phyloP scores from a whole-genome alignment of 2,113 vertebrate genomes.

The Bostrychus sinensis region DNA sequence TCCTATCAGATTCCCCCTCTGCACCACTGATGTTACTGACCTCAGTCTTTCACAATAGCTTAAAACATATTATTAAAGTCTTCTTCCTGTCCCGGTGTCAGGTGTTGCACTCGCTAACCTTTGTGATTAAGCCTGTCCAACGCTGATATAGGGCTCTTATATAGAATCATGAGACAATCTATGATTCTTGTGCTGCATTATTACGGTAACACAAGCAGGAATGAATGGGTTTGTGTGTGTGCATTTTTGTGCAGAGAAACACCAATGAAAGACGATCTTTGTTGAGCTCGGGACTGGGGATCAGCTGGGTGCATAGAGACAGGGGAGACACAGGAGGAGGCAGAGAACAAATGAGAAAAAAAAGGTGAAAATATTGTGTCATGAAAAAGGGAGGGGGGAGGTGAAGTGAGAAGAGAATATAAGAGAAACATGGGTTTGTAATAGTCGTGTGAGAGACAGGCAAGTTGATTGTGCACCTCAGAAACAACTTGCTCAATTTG shows the following conservation, averaged over 20 bases:
- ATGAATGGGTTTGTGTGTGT: constrained; percentile 9
- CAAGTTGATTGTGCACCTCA: too few species aligned
- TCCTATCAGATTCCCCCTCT: constrained; percentile 28
- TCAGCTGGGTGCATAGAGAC: constrained; percentile 62
- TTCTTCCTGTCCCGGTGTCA: constrained; percentile 39
- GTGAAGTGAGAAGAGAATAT: neutral
- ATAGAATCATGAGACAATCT: constrained; percentile 63
- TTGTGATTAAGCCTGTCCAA: constrained; percentile 47
- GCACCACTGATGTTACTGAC: constrained; percentile 30
- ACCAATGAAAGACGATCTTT: constrained; percentile 75
- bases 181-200: constrained; percentile 50
- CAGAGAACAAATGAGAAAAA: constrained; percentile 30
- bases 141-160: constrained; percentile 40
- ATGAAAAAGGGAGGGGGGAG: constrained; percentile 2
- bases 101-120: constrained; percentile 41
- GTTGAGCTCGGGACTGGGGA: constrained; percentile 63
- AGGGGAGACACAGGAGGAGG: constrained; percentile 22
- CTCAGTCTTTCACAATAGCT: constrained; percentile 24
- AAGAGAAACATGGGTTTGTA: neutral
- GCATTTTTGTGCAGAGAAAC: constrained; percentile 38
- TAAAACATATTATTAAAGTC: constrained; percentile 10
- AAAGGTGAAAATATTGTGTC: constrained; percentile 26
- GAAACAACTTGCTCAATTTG: too few species aligned
- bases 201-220: constrained; percentile 65
- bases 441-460: neutral